Evolutionary conservation across 2,888 invertebrate species (phyloP), one percentile per base, ranked within the genome.

Genomic region (Magallana nippona): DNA sequence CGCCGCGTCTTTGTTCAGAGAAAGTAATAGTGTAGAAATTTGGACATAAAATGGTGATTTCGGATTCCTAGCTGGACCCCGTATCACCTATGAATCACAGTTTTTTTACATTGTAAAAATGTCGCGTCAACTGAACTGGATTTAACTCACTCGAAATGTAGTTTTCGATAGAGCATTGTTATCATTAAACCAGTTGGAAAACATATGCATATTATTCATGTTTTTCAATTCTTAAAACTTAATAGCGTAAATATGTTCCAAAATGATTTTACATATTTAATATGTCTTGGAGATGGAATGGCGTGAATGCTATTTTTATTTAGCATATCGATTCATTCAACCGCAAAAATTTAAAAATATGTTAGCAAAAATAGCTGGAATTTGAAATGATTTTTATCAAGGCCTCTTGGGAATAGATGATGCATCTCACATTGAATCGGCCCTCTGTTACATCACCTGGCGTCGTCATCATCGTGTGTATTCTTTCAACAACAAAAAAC

Each of bases 11-110:
- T 71, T 71, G 71, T 22, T 71, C 71, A 32, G 22, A 32, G 15
- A 71, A 22, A 71, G 71, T 32, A 71, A 71, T 71, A 32, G 71
- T 71, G 71, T 71, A 71, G 32, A 55, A 55, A 78, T 55, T 11
- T n/a, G n/a, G 78, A 55, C 78, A 78, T 78, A 78, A 78, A 55
- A 78, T 78, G 78, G 22, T 19, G 56, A 56, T 78, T 78, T 55
- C 55, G 22, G 56, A 55, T 78, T 78, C 55, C 78, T 19, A 17
- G 55, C 13, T 78, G 19, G 78, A n/a, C 55, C 78, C 44, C 17
- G 55, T 78, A 44, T 71, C 71, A 71, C 71, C 27, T 22, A 71
- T 71, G 27, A 71, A 71, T 71, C 13, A 71, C 10, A 2, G 71
- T 1, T 32, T 27, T 71, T 71, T 71, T 19, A 27, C 8, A 44